Base-by-base conservation (phyloP, 2,797 vertebrate species). In the Linurgus olivaceus region DNA sequence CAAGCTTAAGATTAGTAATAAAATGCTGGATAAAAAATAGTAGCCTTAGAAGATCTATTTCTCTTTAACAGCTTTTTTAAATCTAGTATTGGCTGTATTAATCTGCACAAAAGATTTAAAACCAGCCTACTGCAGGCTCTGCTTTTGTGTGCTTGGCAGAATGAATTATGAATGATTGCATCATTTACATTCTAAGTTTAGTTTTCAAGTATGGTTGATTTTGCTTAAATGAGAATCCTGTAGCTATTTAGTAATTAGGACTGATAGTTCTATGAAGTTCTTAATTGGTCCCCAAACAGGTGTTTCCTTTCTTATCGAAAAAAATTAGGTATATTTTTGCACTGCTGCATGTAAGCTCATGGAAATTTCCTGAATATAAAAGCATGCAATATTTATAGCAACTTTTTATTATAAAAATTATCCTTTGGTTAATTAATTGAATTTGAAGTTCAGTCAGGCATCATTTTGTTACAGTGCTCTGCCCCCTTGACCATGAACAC, bases 81-180 rank as follows among this genome's bases (percentile, higher is more conserved):
- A 90, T 82, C 63, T 78, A 51, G 51, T 88, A 65, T 91, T 79
- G n/a, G 74, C 65, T 96, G 38, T 86, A 74, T 94, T 96, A 91
- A 92, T 96, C 85, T 59, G 59, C 63, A 89, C 44, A 55, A 91
- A 88, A 67, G 74, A 86, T 76, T 93, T 92, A 16, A 78, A 94
- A 96, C 57, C 93, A 72, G 82, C 93, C 76, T 94, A 86, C 79
- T 96, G 92, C 77, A 93, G 63, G 88, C 48, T 90, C 90, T 96
- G 80, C 95, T 96, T 96, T 96, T 97, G 92, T 95, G 78, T 93
- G 66, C 85, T 72, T 93, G 87, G 95, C 77, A 96, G 97, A 96
- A 97, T 97, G 96, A 97, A 98, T 98, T 98, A 97, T 94, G 96
- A 97, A 93, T 98, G 95, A 98, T 97, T 97, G 96, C 97, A 98